Conservation (phyloP, 2,888 invertebrate genomes). For the Limnephilus marmoratus region DNA sequence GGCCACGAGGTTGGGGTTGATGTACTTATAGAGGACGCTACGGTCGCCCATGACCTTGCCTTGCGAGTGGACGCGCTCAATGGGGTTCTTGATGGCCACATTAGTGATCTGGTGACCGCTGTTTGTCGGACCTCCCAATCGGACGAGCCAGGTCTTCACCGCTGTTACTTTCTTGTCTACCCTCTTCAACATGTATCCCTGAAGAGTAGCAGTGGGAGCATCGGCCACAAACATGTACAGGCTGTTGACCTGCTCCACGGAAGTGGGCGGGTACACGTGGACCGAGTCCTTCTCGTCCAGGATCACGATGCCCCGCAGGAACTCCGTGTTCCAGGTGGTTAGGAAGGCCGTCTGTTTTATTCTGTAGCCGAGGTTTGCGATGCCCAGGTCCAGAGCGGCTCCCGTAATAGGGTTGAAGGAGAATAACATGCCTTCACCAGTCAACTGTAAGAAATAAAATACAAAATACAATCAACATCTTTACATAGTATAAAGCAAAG, state of each 20-base stretch:
- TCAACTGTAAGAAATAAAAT: conserved; percentile 72
- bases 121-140: conserved; percentile 79
- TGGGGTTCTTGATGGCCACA: conserved; percentile 80
- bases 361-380: conserved; percentile 79
- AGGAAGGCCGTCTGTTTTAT: conserved; percentile 87
- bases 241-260: conserved; percentile 76
- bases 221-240: conserved; percentile 75
- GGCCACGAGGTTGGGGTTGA: conserved; percentile 97
- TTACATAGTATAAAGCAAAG: too few species aligned
- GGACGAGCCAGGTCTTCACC: conserved; percentile 84
- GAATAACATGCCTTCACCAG: conserved; percentile 83
- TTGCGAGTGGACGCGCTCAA: conserved; percentile 93
- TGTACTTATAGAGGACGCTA: conserved; percentile 98
- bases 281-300: conserved; percentile 82
- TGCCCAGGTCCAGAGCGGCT: conserved; percentile 76
- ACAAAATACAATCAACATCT: not conserved
- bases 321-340: conserved; percentile 83
- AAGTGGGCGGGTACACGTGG: conserved; percentile 82
- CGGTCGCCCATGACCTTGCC: conserved; percentile 96
- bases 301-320: conserved; percentile 87
- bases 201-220: conserved; percentile 72
- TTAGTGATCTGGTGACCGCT: conserved; percentile 80
- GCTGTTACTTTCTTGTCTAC: conserved; percentile 78
- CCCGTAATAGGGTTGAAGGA: conserved; percentile 96
- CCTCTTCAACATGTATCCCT: conserved; percentile 73